Evolutionary conservation across 1,140 invertebrate species (phyloP), one percentile per base, ranked within the genome.

Genomic region (Nephotettix cincticeps): DNA sequence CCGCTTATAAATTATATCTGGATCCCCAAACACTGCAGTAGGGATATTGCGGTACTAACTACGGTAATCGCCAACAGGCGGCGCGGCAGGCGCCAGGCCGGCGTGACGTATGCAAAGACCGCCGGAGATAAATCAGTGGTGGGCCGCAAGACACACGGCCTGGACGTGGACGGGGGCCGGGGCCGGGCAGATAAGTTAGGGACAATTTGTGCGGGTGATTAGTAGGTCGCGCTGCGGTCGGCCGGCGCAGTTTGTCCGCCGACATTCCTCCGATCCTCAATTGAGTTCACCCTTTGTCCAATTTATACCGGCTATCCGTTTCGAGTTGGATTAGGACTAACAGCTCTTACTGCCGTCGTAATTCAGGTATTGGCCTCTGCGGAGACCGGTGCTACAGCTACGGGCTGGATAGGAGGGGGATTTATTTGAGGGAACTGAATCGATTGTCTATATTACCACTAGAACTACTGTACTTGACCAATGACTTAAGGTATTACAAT

Each of bases 241-340:
- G 68, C 21, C 47, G 19, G 25, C 17, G 68, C 32, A 32, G 63
- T 56, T 58, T 64, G 43, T 47, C 64, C 32, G 47, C n/a, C 17
- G 61, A 64, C 61, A 64, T 64, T 64, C 61, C 61, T 64, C 61
- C 27, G 3, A 17, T 27, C 56, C 56, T 3, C 56, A 61, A 61
- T 61, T 61, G 56, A 61, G 27, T 32, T 11, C 1, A 19, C 28
- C 30, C 28, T 28, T 32, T 29, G 27, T 64, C 6, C 61, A 64
- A 64, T 64, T 64, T 64, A 64, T 64, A 32, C 61, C 56, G 19
- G n/a, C 6, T 32, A 30, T 64, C 61, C 30, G 32, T 51, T 51
- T 51, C 47, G 19, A n/a, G 6, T 51, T 51, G 6, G 47, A 51
- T 51, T 51, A 51, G 47, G 19, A 17, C 47, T 19, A 21, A 19